These are phyloP conservation scores for Xiphophorus birchmanni DNA, from an alignment of 2,797 vertebrate species.

Conservation along the genomic window DNA sequence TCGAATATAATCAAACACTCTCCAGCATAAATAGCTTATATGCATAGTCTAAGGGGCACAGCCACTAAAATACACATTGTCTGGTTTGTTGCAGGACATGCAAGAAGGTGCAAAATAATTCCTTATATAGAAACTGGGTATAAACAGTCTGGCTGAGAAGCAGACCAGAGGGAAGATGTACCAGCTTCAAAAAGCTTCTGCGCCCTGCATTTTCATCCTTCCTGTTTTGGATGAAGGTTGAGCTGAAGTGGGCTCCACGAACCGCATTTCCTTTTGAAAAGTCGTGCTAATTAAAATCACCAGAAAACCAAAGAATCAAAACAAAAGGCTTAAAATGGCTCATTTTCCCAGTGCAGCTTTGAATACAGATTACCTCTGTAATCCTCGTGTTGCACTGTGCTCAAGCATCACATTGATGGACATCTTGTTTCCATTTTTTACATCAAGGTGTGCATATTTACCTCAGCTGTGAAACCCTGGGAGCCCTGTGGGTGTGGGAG, in stretches of 20 bases:
- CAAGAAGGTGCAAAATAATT: conserved; percentile 23
- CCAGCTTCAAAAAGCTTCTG: conserved; percentile 17
- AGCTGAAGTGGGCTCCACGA: conserved; percentile 4
- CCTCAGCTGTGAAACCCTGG: conserved; percentile 27
- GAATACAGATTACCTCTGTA: conserved; percentile 38
- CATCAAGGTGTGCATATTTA: conserved; percentile 29
- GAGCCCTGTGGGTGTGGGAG: conserved; percentile 16
- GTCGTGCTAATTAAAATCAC: conserved; percentile 46
- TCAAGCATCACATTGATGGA: conserved; percentile 24
- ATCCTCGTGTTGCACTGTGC: conserved; percentile 22
- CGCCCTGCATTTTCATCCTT: neutral
- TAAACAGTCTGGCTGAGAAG: neutral
- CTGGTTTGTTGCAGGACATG: conserved; percentile 16
- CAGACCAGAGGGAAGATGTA: conserved; percentile 8
- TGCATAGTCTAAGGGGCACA: conserved; percentile 13
- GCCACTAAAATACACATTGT: conserved; percentile 10
- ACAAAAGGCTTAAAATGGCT: conserved; percentile 41
- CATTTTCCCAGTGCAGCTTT: conserved; percentile 18
- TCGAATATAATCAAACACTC: conserved; percentile 41
- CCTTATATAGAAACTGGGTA: conserved; percentile 12
- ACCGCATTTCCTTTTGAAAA: conserved; percentile 19
- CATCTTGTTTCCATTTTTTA: conserved; percentile 10
- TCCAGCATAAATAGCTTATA: conserved; percentile 8
- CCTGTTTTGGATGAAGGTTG: conserved; percentile 23
- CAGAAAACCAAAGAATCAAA: conserved; percentile 28